Conservation (phyloP, 1,140 invertebrate genomes). For the Aphelenchoides fujianensis region DNA sequence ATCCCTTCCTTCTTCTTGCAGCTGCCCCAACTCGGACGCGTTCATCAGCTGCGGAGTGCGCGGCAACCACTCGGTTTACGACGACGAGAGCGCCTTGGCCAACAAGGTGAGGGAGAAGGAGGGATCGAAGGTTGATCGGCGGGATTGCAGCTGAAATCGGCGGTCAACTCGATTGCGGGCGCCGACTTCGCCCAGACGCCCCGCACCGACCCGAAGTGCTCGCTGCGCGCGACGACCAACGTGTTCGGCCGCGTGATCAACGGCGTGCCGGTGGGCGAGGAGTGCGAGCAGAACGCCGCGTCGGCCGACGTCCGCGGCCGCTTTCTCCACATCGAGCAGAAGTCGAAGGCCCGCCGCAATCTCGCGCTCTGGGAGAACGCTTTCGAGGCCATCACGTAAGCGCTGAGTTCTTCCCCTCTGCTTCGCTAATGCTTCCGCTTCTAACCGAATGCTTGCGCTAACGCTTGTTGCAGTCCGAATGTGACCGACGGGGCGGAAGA, state of each 20-base stretch:
- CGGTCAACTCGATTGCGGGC: constrained; percentile 1
- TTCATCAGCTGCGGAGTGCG: constrained; percentile 25
- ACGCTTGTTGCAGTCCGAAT: background rate
- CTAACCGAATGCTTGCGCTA: background rate
- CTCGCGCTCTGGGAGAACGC: constrained; percentile 6
- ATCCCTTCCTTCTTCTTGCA: background rate
- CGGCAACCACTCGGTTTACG: constrained; percentile 8
- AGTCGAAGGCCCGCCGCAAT: background rate
- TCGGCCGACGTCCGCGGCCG: background rate
- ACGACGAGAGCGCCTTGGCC: constrained; percentile 11
- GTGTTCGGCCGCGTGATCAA: constrained; percentile 20
- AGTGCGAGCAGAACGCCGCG: constrained; percentile 18
- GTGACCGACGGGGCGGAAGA: no score
- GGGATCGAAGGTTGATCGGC: background rate
- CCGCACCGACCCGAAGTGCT: constrained; percentile 16
- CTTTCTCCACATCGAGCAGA: constrained; percentile 13
- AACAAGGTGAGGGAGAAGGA: constrained; percentile 7
- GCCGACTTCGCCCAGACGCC: constrained; percentile 21
- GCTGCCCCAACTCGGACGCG: constrained; percentile 17
- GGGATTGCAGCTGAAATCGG: constrained; percentile 18
- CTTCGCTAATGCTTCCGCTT: no score
- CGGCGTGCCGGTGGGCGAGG: constrained; percentile 18
- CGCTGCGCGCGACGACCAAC: constrained; percentile 14
- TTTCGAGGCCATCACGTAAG: constrained; percentile 6
- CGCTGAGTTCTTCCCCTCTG: background rate